Base-by-base conservation (phyloP, 1,140 invertebrate species). In the Hycleus cichorii region DNA sequence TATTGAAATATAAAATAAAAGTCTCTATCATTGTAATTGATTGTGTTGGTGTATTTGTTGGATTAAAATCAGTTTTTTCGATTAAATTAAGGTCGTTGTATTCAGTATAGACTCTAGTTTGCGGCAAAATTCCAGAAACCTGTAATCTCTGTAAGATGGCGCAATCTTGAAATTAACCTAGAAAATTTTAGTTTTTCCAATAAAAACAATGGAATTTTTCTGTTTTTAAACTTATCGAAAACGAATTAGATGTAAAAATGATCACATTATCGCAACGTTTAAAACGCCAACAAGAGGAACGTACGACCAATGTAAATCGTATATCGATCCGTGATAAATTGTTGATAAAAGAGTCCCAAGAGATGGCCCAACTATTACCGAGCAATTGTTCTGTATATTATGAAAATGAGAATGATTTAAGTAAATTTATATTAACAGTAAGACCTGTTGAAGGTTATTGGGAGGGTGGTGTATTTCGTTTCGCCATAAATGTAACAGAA, bases 401-500 rank as follows among this genome's bases (percentile, higher is more conserved):
- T 73, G 81, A 85, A 45, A 87, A 95, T 77, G 88, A 90, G 32
- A 85, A 94, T 74, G 79, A 83, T 63, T 77, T 97, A 9, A 85
- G 90, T 73, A 85, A 89, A 64, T 94, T 97, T 74, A 78, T 76
- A 24, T 74, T 97, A 38, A 81, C 79, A 32, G 87, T 97, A 24
- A 76, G 78, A 18, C 95, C 95, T 11, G 89, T 92, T 65, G 91
- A 95, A 77, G 92, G 93, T 3, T 91, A 86, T 70, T 97, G 93
- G 91, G 76, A 79, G 64, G 88, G 87, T 49, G 94, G 95, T 45
- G 81, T 78, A 61, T 97, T 95, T 77, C 80, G 81, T 67, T 97
- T 97, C 76, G 81, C 83, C 70, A 83, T 97, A 64, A 79, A 82
- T 72, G 88, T 96, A 48, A 88, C 91, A 5, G 91, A 95, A 72